These are phyloP conservation scores for Rafetus swinhoei DNA, from an alignment of 2,113 vertebrate genomes.

Conservation along the genomic window DNA sequence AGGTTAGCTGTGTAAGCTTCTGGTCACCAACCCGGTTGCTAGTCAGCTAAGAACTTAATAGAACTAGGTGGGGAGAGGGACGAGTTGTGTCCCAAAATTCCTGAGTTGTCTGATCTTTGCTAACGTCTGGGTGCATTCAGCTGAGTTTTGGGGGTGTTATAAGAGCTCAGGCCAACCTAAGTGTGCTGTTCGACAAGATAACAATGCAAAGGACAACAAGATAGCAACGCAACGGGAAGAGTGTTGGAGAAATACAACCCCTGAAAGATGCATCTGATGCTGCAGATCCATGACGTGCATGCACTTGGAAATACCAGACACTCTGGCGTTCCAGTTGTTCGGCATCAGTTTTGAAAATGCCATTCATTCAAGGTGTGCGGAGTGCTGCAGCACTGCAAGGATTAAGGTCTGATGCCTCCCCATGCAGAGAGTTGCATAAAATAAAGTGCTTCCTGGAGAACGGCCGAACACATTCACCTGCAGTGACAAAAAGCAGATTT, in stretches of 20 bases:
- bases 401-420: rapidly evolving
- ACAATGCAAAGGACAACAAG: neutral
- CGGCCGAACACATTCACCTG: neutral
- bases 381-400: neutral
- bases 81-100: neutral
- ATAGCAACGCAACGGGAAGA: neutral
- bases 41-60: neutral
- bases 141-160: neutral
- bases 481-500: neutral
- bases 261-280: neutral
- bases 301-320: neutral
- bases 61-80: neutral
- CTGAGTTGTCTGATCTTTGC: neutral
- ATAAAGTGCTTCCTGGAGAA: neutral
- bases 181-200: neutral
- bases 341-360: neutral
- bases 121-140: neutral
- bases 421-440: neutral
- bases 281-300: neutral
- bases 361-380: neutral
- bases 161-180: neutral
- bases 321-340: neutral
- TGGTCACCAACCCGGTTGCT: neutral
- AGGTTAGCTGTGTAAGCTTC: neutral
- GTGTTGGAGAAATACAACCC: neutral